Evolutionary conservation across 2,797 vertebrate species (phyloP).

Genomic region (Tolypeutes matacus): DNA sequence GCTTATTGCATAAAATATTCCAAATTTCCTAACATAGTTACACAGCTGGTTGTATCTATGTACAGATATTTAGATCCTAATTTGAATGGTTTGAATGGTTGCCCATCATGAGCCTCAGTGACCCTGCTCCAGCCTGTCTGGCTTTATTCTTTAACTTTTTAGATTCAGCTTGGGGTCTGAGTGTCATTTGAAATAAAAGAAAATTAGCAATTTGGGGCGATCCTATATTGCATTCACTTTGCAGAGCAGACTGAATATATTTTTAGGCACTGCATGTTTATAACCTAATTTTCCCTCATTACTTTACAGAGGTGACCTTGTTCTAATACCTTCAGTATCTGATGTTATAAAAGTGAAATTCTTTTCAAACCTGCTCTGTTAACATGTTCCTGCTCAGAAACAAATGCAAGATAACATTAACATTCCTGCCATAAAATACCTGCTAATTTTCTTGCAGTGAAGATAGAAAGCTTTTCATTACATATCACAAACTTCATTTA

Average conservation of each 20-base stretch:
- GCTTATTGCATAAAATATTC: neutral
- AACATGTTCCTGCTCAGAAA: constrained; percentile 86
- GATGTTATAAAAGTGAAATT: constrained; percentile 88
- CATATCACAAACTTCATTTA: constrained; percentile 90
- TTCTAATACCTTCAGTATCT: constrained; percentile 87
- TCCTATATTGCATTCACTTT: constrained; percentile 82
- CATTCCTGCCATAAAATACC: constrained; percentile 88
- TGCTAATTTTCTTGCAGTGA: constrained; percentile 89
- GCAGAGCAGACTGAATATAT: constrained; percentile 84
- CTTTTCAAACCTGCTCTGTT: constrained; percentile 86
- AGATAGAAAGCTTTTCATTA: constrained; percentile 90
- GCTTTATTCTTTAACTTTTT: constrained; percentile 83
- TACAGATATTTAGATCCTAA: constrained; percentile 51
- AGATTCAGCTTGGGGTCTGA: constrained; percentile 70
- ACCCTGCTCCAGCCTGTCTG: neutral
- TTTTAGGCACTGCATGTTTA: constrained; percentile 88
- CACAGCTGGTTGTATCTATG: neutral
- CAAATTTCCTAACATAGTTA: constrained; percentile 3
- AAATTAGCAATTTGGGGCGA: constrained; percentile 83
- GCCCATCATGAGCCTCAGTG: constrained; percentile 12
- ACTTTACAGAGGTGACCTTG: constrained; percentile 89
- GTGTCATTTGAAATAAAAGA: constrained; percentile 78
- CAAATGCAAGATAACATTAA: constrained; percentile 88
- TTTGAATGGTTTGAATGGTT: constrained; percentile 72
- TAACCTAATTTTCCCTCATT: constrained; percentile 87